A percentile compares a stretch with the other conserved stretches of the same genome.
These are phyloP conservation scores for Ephialtes manifestator DNA, from an alignment of 2,888 invertebrate genomes.

Conservation along the genomic window DNA sequence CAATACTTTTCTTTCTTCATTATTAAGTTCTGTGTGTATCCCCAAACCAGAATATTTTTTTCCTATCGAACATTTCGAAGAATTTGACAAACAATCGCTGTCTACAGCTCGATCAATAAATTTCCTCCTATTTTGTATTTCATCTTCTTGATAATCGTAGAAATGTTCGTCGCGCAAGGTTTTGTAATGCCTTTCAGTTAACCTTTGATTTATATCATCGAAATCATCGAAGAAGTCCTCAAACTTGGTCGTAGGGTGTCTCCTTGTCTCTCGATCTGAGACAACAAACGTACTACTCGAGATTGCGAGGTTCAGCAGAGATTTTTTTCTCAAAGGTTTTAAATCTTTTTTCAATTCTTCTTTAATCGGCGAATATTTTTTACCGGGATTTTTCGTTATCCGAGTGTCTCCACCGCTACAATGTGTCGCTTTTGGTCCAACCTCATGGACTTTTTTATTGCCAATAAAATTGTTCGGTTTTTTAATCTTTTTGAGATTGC, in stretches of 20 bases:
- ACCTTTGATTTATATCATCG: background rate
- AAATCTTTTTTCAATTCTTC: background rate
- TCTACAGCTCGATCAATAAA: slow-evolving; percentile 35
- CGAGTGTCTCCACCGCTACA: background rate
- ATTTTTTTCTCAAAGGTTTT: slow-evolving; percentile 2
- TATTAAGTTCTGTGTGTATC: background rate
- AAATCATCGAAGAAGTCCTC: slow-evolving; percentile 12
- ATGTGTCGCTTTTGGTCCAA: background rate
- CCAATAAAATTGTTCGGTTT: background rate
- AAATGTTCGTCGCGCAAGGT: background rate
- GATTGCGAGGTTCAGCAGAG: background rate
- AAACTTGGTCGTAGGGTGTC: background rate
- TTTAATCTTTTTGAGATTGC: background rate
- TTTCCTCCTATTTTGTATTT: slow-evolving; percentile 13
- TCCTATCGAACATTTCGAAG: background rate
- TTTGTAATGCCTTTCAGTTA: background rate
- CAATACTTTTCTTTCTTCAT: background rate
- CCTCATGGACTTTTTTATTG: background rate
- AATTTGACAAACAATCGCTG: slow-evolving; percentile 5
- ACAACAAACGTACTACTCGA: slow-evolving; percentile 26
- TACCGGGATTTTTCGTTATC: background rate
- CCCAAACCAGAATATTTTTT: background rate
- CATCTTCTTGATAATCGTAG: slow-evolving; percentile 18
- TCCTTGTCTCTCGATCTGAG: background rate
- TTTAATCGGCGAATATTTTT: background rate